A percentile compares a stretch with the other conserved stretches of the same genome.
Conservation (phyloP, 2,113 vertebrate species). For the Channa argus region DNA sequence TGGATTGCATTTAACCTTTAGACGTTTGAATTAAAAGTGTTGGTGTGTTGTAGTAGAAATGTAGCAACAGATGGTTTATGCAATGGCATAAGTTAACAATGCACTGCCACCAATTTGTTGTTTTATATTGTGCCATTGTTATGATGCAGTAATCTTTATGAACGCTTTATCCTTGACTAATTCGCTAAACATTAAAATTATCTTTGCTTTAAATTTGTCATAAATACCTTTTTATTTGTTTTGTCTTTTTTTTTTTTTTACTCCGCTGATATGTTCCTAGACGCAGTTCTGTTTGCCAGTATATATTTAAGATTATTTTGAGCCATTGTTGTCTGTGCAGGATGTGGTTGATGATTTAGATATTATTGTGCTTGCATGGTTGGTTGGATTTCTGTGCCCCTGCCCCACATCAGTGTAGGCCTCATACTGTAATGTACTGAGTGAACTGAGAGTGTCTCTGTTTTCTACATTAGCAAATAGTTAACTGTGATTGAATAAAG, state of each 20-base stretch:
- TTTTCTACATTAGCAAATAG: slow-evolving; percentile 59
- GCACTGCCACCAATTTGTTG: slow-evolving; percentile 40
- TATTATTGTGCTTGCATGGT: slow-evolving; percentile 48
- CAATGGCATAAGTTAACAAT: slow-evolving; percentile 24
- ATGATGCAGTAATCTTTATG: slow-evolving; percentile 2
- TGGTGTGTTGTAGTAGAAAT: slow-evolving; percentile 10
- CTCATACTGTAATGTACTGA: slow-evolving; percentile 36
- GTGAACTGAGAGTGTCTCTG: slow-evolving; percentile 32
- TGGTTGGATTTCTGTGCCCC: slow-evolving; percentile 40
- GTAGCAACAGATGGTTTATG: slow-evolving; percentile 15
- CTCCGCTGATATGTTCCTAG: slow-evolving; percentile 9
- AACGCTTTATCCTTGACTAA: neutral
- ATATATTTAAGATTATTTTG: slow-evolving; percentile 51
- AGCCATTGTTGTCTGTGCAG: slow-evolving; percentile 35
- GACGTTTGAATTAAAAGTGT: slow-evolving; percentile 11
- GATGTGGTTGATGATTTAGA: slow-evolving; percentile 50
- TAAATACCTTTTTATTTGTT: neutral
- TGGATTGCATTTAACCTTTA: slow-evolving; percentile 9
- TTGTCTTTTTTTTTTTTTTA: neutral
- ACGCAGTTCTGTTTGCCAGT: slow-evolving; percentile 41
- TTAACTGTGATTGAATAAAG: slow-evolving; percentile 74
- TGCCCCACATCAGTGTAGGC: slow-evolving; percentile 23
- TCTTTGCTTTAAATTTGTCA: slow-evolving; percentile 7
- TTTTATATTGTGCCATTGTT: slow-evolving; percentile 45
- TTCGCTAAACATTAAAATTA: neutral